Evolutionary conservation across 2,797 vertebrate species (phyloP), one percentile per base, ranked within the genome.

Genomic region (Premnoplex brunnescens): DNA sequence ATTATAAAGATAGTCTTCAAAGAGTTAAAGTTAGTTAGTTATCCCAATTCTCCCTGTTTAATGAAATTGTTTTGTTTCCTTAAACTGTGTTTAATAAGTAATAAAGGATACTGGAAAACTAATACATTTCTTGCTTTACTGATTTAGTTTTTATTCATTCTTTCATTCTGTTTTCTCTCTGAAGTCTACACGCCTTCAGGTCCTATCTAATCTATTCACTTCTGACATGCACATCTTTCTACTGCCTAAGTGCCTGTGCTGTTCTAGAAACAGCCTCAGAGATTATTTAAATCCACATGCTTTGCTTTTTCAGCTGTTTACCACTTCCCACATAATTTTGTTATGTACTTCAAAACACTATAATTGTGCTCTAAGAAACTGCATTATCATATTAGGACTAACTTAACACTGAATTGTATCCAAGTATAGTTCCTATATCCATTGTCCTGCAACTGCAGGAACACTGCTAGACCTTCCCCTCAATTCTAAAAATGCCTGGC

Each of bases 11-110:
- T 55, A 82, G 73, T 80, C 52, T 83, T 95, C 77, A 92, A 92
- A 95, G 88, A 85, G 52, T 79, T 78, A 55, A 68, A 93, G 77
- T 26, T 48, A 63, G 83, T 66, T 44, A 88, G 59, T 73, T 93
- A 87, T 48, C 20, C 64, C 44, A 88, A 1, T 82, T 80, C 14
- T 82, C 27, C 18, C 30, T 59, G 21, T 68, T 91, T 89, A 91
- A 93, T 64, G 39, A 92, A 94, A 92, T 95, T 58, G 92, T 82
- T 95, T 95, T 87, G 41, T 94, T 93, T 96, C 67, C 18, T 62
- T 94, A 94, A 94, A 94, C 36, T 91, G 41, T 3, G 2, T 88
- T 94, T 94, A 93, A 73, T 82, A 95, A 87, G 55, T 82, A 91
- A 91, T 88, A 85, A 91, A 64, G 9, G 54, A 87, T 54, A 85